phyloP scores from a whole-genome alignment of 2,797 vertebrate species.

The Pangasius larnaudii region DNA sequence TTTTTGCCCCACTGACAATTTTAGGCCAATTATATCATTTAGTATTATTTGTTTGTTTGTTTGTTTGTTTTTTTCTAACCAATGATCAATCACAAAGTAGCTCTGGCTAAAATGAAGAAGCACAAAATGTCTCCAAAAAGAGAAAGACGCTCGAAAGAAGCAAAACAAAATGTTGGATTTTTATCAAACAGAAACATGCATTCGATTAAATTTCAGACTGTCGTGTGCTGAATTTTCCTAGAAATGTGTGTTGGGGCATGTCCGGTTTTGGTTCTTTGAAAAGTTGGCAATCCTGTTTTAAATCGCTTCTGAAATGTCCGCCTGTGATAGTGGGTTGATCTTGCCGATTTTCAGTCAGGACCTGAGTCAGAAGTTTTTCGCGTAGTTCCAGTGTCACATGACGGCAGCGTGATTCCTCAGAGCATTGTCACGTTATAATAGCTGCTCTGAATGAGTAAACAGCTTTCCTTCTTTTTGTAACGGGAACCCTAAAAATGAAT shows the following conservation, averaged over 20 bases:
- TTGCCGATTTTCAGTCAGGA: not conserved
- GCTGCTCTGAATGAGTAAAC: not conserved
- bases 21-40: not conserved
- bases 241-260: not conserved
- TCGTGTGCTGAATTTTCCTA: no score
- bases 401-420: not conserved
- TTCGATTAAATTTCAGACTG: not conserved
- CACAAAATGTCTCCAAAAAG: not conserved
- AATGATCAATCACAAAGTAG: not conserved
- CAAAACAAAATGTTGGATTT: not conserved
- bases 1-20: not conserved
- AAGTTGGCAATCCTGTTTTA: not conserved
- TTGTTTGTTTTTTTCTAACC: not conserved
- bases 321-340: not conserved
- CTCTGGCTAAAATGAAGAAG: not conserved
- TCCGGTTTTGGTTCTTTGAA: not conserved
- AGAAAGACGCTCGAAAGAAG: not conserved
- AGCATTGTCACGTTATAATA: not conserved
- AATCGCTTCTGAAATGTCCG: not conserved
- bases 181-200: not conserved
- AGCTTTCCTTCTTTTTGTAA: not conserved
- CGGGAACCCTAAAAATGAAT: not conserved
- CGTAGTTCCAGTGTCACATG: not conserved
- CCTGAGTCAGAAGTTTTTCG: not conserved
- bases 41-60: not conserved